Evolutionary conservation across 2,113 vertebrate genomes (phyloP), one percentile per base, ranked within the genome.

Genomic region (Heterochromis multidens): DNA sequence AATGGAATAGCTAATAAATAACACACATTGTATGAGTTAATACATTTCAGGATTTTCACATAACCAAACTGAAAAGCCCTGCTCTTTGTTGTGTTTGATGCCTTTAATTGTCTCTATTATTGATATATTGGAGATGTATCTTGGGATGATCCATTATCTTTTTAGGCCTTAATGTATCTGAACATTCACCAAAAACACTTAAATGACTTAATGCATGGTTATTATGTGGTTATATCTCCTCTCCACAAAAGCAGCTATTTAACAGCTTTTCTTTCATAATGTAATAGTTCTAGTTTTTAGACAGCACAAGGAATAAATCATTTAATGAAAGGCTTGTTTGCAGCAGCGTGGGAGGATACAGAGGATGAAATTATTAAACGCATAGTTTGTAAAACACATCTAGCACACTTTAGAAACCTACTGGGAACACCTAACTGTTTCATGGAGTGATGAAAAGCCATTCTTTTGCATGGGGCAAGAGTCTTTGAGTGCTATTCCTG

Each of bases 401-500:
- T 43, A 59, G 43, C n/a, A 63, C 17, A 46, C 25, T 54, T 80
- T 57, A 76, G 33, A 86, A 91, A 49, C 35, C 88, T 12, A 16
- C 72, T 63, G 88, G 80, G 89, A 93, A 79, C 59, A n/a, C 49
- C 79, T 83, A 79, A 35, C 79, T 88, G 88, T 90, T 83, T 87
- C 19, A 35, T 14, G 43, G 72, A 87, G 83, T 33, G 89, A 89
- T 88, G 87, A 86, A 88, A 82, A 80, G 27, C 67, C 61, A 35
- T 56, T 57, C 25, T 33, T 56, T 57, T 67, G 37, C 79, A 85
- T 5, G 6, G 87, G 46, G 56, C 25, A 60, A 43, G 80, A 81
- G n/a, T 80, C 65, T 89, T 58, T 84, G 63, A 81, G 78, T 86
- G 84, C 91, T 93, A 85, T 92, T 94, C 88, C 82, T 83, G 87